These are phyloP conservation scores for Neosilurus mollespiculum DNA, from an alignment of 2,797 vertebrate genomes.

Conservation along the genomic window DNA sequence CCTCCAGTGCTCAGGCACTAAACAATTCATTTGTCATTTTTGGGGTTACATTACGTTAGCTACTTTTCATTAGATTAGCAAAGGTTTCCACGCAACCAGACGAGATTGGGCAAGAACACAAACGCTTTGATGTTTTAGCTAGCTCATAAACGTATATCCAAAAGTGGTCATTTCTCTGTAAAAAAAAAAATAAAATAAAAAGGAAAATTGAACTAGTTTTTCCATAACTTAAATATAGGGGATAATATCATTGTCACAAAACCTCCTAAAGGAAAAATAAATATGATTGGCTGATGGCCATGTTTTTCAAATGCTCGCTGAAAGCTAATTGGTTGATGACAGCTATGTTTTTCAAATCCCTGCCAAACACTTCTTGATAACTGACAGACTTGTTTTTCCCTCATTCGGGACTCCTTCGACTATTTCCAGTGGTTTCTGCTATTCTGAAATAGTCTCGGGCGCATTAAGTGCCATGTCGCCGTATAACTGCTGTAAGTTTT, in stretches of 20 bases:
- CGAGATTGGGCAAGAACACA: not conserved
- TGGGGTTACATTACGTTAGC: not conserved
- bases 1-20: too few species aligned
- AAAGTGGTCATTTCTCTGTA: not conserved
- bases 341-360: not conserved
- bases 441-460: too few species aligned
- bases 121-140: not conserved
- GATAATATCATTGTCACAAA: not conserved
- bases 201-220: not conserved
- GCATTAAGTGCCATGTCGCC: too few species aligned
- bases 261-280: not conserved
- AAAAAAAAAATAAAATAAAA: not conserved
- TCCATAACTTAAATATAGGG: not conserved
- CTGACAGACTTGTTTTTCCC: not conserved
- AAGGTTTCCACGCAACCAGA: not conserved
- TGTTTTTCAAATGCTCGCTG: not conserved
- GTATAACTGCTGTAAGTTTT: too few species aligned
- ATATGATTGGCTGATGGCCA: not conserved
- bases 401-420: too few species aligned
- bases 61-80: not conserved
- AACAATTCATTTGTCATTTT: not conserved
- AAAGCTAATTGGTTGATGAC: constrained; percentile 2
- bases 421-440: too few species aligned
- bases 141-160: not conserved
- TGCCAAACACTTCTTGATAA: not conserved